These are phyloP conservation scores for Enteromius anoplus DNA, from an alignment of 2,797 vertebrate genomes.

Conservation along the genomic window DNA sequence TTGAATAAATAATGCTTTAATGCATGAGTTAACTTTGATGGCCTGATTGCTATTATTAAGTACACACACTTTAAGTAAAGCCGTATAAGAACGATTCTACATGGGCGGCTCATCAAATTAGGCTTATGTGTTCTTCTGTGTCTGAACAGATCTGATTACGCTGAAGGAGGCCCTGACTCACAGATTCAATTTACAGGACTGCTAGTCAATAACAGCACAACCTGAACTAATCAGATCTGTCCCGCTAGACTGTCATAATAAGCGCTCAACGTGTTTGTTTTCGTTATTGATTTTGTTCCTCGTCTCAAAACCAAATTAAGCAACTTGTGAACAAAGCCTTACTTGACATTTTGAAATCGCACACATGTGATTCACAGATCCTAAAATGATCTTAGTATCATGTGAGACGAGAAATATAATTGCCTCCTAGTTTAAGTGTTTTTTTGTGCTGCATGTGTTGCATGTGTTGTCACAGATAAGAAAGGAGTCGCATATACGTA, in stretches of 20 bases:
- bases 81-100: neutral
- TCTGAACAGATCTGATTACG: constrained; percentile 40
- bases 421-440: constrained; percentile 1
- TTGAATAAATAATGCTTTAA: constrained; percentile 1
- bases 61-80: neutral
- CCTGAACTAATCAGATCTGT: constrained; percentile 21
- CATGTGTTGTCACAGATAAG: constrained; percentile 3
- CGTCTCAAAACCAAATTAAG: constrained; percentile 23
- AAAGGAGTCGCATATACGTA: neutral
- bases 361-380: neutral
- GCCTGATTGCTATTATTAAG: neutral
- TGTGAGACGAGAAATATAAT: neutral
- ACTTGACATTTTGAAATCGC: constrained; percentile 8
- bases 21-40: neutral
- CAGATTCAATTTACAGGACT: constrained; percentile 19
- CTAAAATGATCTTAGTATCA: neutral
- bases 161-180: constrained; percentile 6
- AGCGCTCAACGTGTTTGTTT: constrained; percentile 1
- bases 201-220: constrained; percentile 21
- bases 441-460: neutral
- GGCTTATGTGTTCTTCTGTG: constrained; percentile 2
- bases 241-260: constrained; percentile 20
- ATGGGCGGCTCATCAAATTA: constrained; percentile 37
- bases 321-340: constrained; percentile 22
- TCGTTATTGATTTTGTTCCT: constrained; percentile 31